A percentile compares a stretch with the other conserved stretches of the same genome.
Evolutionary conservation across 2,888 invertebrate species (phyloP).

Genomic region (Formica aserva): DNA sequence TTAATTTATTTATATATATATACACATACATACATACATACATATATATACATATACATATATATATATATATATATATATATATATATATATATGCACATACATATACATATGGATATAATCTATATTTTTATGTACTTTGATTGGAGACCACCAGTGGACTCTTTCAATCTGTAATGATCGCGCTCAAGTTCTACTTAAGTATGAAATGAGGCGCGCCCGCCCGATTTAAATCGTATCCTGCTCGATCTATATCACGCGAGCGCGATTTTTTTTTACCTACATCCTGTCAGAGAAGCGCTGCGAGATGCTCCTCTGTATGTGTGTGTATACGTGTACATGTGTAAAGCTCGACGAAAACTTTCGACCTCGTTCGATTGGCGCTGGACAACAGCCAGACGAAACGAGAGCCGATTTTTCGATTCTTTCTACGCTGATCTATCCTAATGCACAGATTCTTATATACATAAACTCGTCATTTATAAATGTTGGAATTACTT

Average conservation of each 20-base stretch:
- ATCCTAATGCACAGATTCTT: slow-evolving; percentile 48
- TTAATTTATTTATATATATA: too few species aligned
- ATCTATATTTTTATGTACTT: slow-evolving; percentile 71
- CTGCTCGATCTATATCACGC: slow-evolving; percentile 68
- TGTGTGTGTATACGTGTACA: background rate
- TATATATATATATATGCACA: background rate
- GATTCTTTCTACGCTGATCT: slow-evolving; percentile 48
- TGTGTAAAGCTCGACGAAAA: slow-evolving; percentile 67
- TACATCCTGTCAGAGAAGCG: slow-evolving; percentile 66
- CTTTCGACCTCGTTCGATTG: slow-evolving; percentile 59
- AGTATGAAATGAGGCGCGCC: slow-evolving; percentile 62
- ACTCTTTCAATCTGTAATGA: slow-evolving; percentile 61
- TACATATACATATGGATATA: slow-evolving; percentile 31
- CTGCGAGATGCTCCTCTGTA: slow-evolving; percentile 69
- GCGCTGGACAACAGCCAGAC: slow-evolving; percentile 32
- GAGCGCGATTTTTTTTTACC: slow-evolving; percentile 53
- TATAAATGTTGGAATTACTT: slow-evolving; percentile 61
- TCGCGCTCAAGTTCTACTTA: slow-evolving; percentile 59
- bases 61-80: background rate
- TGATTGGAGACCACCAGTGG: slow-evolving; percentile 75
- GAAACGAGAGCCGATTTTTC: slow-evolving; percentile 55
- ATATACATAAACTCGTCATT: slow-evolving; percentile 58
- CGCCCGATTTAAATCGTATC: slow-evolving; percentile 64
- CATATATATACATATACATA: background rate
- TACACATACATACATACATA: slow-evolving; percentile 23